Percentiles rank a stretch among this genome's conserved stretches.
Evolutionary conservation across 2,113 vertebrate species (phyloP).

Genomic region (Chionis minor): DNA sequence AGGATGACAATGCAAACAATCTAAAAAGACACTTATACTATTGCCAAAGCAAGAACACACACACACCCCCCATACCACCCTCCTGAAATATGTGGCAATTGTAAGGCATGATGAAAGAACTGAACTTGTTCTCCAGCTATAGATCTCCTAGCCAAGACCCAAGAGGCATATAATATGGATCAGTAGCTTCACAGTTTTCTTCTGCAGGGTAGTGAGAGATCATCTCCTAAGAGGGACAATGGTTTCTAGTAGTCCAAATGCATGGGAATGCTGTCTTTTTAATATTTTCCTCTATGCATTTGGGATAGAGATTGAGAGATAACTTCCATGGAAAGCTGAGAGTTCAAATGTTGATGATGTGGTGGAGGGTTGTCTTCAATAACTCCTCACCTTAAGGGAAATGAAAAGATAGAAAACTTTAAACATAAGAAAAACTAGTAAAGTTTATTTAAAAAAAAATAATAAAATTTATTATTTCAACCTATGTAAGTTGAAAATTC

Average conservation of each 20-base stretch:
- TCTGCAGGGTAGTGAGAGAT: background rate
- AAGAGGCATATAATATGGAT: background rate
- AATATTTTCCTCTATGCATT: background rate
- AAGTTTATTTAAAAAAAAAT: background rate
- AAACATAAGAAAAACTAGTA: accelerated
- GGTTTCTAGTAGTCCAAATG: background rate
- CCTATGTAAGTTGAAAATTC: background rate
- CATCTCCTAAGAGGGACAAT: background rate
- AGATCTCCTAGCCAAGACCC: background rate
- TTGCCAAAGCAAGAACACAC: background rate
- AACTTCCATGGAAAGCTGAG: background rate
- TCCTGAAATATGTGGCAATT: accelerated
- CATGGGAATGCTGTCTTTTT: background rate
- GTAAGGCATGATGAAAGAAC: background rate
- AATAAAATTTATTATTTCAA: background rate
- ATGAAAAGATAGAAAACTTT: background rate
- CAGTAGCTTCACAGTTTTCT: background rate
- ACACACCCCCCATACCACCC: accelerated
- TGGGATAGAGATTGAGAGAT: background rate
- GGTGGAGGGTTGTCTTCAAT: accelerated
- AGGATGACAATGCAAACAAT: background rate
- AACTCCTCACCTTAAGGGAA: background rate
- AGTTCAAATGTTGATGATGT: background rate
- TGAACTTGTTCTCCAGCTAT: background rate
- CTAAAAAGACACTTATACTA: background rate